Base-by-base conservation (phyloP, 2,113 vertebrate genomes). In the Kryptolebias marmoratus region DNA sequence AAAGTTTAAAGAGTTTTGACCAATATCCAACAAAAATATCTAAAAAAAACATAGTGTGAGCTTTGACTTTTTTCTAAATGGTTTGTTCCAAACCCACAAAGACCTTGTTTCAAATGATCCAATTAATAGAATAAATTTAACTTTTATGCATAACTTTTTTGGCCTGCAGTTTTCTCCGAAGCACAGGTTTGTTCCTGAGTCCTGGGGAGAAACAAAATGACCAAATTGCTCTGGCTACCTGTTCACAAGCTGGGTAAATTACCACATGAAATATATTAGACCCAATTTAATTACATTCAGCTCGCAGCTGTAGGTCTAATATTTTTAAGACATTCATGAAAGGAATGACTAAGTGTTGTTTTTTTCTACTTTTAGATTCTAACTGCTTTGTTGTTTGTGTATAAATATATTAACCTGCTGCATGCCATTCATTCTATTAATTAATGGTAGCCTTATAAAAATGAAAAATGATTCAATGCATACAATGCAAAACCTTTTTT, bases 231-330 rank as follows among this genome's bases (percentile, higher is more conserved):
- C 12, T 36, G 53, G 45, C 55, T 68, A 67, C 77, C 53, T 50
- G 62, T 79, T 54, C 63, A 73, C 72, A 75, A 79, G 56, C 80
- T 74, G 75, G 68, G 83, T 64, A 86, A 83, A 88, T 90, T 80
- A 86, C 74, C 80, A 80, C 84, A 87, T 89, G 64, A 83, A 81
- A 82, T 74, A 65, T 83, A 81, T 82, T 77, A 64, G 36, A 32
- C 36, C 56, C 27, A 31, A 75, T 59, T 74, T 89, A 89, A 89
- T 90, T 90, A 81, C 70, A 82, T 82, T 86, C 57, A 65, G 54
- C 79, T 79, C 68, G 70, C 53, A 70, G 86, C 79, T 84, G 63
- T 48, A 71, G 82, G 68, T 72, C 71, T 64, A 22, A 22, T 22
- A 44, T 72, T 81, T 84, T 62, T 47, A 49, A 73, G 71, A 86